A percentile compares a stretch with the other conserved stretches of the same genome.
phyloP scores from a whole-genome alignment of 1,140 invertebrate species.

The Amphibalanus amphitrite region DNA sequence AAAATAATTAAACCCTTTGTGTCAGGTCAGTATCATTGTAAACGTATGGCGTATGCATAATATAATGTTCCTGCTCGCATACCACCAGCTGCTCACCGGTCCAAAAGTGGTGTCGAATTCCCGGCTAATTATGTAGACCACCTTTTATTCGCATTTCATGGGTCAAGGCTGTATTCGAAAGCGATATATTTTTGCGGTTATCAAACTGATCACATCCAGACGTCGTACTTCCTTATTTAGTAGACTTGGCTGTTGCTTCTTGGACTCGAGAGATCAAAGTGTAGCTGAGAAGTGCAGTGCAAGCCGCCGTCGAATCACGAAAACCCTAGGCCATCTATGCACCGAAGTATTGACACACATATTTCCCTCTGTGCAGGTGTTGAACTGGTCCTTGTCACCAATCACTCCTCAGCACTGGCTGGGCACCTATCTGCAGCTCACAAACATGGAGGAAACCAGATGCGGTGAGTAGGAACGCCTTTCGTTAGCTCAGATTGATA shows the following conservation, averaged over 20 bases:
- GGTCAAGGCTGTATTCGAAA: too few species aligned
- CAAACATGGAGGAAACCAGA: constrained; percentile 8
- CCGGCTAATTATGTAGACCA: too few species aligned
- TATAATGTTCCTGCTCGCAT: too few species aligned
- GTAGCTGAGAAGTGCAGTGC: background rate
- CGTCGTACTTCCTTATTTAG: constrained; percentile 12
- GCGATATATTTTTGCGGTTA: constrained; percentile 9
- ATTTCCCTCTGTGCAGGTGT: constrained; percentile 25
- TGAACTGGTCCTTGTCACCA: constrained; percentile 83
- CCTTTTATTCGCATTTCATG: too few species aligned
- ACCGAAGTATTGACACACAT: constrained; percentile 13
- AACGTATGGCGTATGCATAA: too few species aligned
- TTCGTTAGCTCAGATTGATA: too few species aligned
- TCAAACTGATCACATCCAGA: constrained; percentile 5
- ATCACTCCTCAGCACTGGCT: constrained; percentile 83
- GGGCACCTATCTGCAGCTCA: constrained; percentile 77
- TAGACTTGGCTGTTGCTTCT: background rate
- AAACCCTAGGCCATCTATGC: background rate
- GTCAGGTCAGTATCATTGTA: too few species aligned
- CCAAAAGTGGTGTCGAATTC: too few species aligned
- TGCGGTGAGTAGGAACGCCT: constrained; percentile 5
- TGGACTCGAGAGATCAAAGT: background rate
- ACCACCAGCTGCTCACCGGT: too few species aligned
- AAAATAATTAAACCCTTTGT: too few species aligned
- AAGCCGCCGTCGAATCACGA: background rate